Conservation (phyloP, 2,888 invertebrate species). For the Sinopyrophorus schimmeli region DNA sequence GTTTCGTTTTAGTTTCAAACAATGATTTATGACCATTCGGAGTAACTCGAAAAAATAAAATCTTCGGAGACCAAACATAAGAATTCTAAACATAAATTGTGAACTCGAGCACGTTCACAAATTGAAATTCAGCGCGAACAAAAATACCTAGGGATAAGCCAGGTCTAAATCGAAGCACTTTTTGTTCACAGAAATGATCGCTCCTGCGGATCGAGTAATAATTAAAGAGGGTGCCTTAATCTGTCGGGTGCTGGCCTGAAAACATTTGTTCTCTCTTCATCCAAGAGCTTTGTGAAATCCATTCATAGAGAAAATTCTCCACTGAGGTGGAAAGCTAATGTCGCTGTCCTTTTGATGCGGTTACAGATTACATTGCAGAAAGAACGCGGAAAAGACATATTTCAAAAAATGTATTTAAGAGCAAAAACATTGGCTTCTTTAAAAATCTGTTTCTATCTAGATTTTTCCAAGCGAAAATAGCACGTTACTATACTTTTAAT, state of each 20-base stretch:
- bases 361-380: constrained; percentile 16
- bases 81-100: constrained; percentile 21
- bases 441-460: too few relatives aligned
- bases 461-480: too few relatives aligned
- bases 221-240: constrained; percentile 11
- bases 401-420: too few relatives aligned
- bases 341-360: constrained; percentile 13
- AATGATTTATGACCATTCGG: constrained; percentile 11
- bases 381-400: constrained; percentile 12
- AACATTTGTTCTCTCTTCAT: constrained; percentile 12
- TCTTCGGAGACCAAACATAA: not conserved
- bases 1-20: too few relatives aligned
- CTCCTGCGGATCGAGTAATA: constrained; percentile 11
- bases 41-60: constrained; percentile 5
- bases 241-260: constrained; percentile 5
- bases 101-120: constrained; percentile 16
- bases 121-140: constrained; percentile 20
- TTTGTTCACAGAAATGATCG: constrained; percentile 13
- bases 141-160: constrained; percentile 11
- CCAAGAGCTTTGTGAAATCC: constrained; percentile 5
- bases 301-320: constrained; percentile 21
- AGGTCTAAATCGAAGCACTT: constrained; percentile 11
- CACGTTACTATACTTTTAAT: too few relatives aligned
- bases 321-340: constrained; percentile 12
- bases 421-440: too few relatives aligned